A percentile compares a stretch with the other conserved stretches of the same genome.
Evolutionary conservation across 2,888 invertebrate genomes (phyloP).

Genomic region (Empis livida): DNA sequence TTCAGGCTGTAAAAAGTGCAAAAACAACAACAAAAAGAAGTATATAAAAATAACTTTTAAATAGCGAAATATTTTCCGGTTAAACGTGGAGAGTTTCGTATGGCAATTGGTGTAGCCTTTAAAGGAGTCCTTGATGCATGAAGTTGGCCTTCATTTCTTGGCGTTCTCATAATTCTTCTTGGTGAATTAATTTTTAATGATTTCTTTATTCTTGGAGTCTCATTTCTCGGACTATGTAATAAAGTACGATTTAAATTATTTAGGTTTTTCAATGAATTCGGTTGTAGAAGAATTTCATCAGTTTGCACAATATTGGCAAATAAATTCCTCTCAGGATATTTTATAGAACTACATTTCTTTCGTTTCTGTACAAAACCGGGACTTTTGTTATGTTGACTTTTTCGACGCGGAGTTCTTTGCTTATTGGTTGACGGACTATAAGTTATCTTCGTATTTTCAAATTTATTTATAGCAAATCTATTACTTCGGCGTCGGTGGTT

Average conservation of each 20-base stretch:
- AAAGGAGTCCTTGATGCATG: constrained; percentile 1
- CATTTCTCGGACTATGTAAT: not conserved
- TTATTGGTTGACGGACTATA: constrained; percentile 5
- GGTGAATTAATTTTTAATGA: constrained; percentile 5
- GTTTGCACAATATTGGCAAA: not conserved
- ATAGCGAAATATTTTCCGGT: too few relatives aligned
- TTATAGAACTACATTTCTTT: constrained; percentile 9
- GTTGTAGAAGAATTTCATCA: not conserved
- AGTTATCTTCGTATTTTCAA: not conserved
- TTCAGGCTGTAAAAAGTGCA: too few relatives aligned
- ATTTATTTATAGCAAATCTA: constrained; percentile 4
- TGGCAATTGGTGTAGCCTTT: constrained; percentile 2
- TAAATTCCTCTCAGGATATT: constrained; percentile 5
- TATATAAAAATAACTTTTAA: too few relatives aligned
- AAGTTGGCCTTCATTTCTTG: not conserved
- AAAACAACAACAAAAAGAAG: too few relatives aligned
- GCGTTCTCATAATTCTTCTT: constrained; percentile 5
- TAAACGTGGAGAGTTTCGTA: constrained; percentile 3
- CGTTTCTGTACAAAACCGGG: constrained; percentile 15
- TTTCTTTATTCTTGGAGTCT: constrained; percentile 6
- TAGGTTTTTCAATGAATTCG: not conserved
- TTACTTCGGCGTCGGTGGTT: constrained; percentile 11
- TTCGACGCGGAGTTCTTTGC: constrained; percentile 10
- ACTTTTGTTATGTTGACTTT: constrained; percentile 13
- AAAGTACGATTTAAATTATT: not conserved